Percentiles rank a stretch among this genome's conserved stretches.
Conservation (phyloP, 1,140 invertebrate species). For the Diprion similis region DNA sequence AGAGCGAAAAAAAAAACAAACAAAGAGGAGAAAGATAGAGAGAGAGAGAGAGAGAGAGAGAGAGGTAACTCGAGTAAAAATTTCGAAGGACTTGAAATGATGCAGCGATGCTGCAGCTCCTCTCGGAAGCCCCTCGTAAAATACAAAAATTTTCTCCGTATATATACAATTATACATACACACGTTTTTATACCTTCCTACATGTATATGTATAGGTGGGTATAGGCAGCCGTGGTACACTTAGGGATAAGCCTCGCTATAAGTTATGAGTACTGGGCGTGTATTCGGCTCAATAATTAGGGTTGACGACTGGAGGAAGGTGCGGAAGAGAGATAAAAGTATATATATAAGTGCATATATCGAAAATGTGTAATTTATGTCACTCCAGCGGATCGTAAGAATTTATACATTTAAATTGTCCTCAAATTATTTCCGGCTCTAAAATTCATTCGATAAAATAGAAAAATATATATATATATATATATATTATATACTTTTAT, state of each 20-base stretch:
- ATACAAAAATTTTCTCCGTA: background rate
- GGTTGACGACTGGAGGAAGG: background rate
- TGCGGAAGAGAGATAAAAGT: background rate
- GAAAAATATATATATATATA: no score
- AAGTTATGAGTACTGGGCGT: background rate
- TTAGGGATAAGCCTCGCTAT: background rate
- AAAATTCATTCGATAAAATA: no score
- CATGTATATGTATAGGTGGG: no score
- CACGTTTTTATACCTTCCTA: background rate
- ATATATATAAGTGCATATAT: background rate
- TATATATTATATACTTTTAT: no score
- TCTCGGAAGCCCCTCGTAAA: conserved; percentile 2
- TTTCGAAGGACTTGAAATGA: background rate
- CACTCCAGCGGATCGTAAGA: no score
- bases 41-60: background rate
- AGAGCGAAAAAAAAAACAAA: background rate
- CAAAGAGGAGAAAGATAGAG: background rate
- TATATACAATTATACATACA: background rate
- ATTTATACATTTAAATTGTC: no score
- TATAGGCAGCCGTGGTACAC: no score
- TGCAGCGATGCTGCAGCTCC: background rate
- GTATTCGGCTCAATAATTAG: background rate
- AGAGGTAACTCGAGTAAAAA: background rate
- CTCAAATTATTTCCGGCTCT: no score
- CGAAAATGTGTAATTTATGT: background rate